Conservation (phyloP, 2,113 vertebrate species). For the Miniopterus natalensis region DNA sequence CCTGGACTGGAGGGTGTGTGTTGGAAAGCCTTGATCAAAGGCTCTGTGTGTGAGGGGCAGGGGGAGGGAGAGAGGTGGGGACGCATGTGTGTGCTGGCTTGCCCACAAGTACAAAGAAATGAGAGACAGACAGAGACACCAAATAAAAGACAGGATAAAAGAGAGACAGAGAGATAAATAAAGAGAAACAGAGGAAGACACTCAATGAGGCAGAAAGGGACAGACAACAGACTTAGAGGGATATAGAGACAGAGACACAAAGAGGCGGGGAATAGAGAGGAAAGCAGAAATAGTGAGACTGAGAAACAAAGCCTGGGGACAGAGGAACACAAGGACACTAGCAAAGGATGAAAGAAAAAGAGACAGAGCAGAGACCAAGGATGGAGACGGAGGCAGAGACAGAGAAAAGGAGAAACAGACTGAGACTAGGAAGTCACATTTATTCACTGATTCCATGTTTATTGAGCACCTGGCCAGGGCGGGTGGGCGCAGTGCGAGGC, state of each 20-base stretch:
- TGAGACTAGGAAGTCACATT: neutral
- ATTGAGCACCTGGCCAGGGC: neutral
- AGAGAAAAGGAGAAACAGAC: constrained; percentile 34
- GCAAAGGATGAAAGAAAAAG: neutral
- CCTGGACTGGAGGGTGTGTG: constrained; percentile 1
- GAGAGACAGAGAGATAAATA: neutral
- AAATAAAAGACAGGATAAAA: neutral
- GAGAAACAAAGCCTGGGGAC: neutral
- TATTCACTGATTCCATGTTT: constrained; percentile 19
- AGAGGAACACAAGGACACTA: neutral
- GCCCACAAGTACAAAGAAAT: constrained; percentile 61
- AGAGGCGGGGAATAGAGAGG: neutral
- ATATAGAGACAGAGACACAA: neutral
- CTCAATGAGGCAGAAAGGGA: neutral
- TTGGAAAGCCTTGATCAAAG: constrained; percentile 65
- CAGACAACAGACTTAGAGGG: neutral
- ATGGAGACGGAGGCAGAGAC: neutral
- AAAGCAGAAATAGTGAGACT: neutral
- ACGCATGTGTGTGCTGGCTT: neutral
- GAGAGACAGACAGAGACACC: neutral
- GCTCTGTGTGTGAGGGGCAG: constrained; percentile 16
- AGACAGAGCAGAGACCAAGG: neutral
- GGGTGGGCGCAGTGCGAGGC: neutral
- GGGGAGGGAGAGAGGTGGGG: neutral
- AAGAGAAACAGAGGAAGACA: neutral